A percentile compares a stretch with the other conserved stretches of the same genome.
These are phyloP conservation scores for Centropus unirufus DNA, from an alignment of 2,113 vertebrate genomes.

Conservation along the genomic window DNA sequence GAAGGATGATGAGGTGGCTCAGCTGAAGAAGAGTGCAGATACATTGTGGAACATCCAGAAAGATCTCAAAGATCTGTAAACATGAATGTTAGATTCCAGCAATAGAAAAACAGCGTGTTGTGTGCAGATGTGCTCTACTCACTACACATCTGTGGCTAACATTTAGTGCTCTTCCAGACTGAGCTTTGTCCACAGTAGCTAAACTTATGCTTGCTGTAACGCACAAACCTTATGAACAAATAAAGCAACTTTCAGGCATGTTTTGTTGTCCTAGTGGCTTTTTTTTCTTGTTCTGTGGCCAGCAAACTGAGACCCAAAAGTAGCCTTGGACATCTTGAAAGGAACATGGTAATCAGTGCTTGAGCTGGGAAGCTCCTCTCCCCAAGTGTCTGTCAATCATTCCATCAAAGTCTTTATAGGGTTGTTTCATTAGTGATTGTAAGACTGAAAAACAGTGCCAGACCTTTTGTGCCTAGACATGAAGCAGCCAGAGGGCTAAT, in stretches of 20 bases:
- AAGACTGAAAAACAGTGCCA: neutral
- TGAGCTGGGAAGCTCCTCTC: neutral
- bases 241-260: slow-evolving; percentile 65
- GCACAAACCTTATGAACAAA: slow-evolving; percentile 71
- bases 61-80: slow-evolving; percentile 91
- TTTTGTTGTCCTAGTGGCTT: neutral
- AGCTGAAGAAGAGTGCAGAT: slow-evolving; percentile 90
- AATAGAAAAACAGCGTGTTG: neutral
- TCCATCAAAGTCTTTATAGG: neutral
- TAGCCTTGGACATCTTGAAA: neutral
- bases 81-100: neutral
- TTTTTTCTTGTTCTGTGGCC: neutral
- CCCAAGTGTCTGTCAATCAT: neutral
- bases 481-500: neutral
- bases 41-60: slow-evolving; percentile 95
- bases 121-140: slow-evolving; percentile 3
- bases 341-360: neutral
- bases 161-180: slow-evolving; percentile 29
- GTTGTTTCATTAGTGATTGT: neutral
- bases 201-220: slow-evolving; percentile 30
- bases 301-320: neutral
- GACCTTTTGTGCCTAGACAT: neutral
- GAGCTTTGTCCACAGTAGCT: slow-evolving; percentile 51
- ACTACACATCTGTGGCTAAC: neutral
- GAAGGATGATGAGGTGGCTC: slow-evolving; percentile 85